These are phyloP conservation scores for Gymnorhina tibicen DNA, from an alignment of 2,113 vertebrate genomes.

Conservation along the genomic window DNA sequence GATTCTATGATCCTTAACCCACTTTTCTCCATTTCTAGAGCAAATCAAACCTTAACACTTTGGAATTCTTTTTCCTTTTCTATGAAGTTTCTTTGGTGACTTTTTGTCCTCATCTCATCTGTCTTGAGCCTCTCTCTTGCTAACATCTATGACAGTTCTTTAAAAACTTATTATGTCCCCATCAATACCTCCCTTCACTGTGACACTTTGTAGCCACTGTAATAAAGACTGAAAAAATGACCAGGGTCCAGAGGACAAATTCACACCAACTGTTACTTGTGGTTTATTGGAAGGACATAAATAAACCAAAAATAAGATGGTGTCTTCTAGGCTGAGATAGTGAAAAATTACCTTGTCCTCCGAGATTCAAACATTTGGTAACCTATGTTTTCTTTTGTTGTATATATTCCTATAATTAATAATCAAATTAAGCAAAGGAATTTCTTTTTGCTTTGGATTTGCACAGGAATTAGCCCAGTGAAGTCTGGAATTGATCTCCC, in stretches of 20 bases:
- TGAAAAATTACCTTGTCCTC: not conserved
- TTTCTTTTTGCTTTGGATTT: not conserved
- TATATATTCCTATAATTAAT: not conserved
- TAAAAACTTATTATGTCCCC: slow-evolving; percentile 14
- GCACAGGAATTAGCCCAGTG: not conserved
- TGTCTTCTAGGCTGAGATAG: not conserved
- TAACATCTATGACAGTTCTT: slow-evolving; percentile 10
- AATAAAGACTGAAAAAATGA: not conserved
- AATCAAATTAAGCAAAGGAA: not conserved
- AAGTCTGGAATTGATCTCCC: not conserved
- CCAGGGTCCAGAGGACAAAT: not conserved
- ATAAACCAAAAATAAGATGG: not conserved
- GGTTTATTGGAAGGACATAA: not conserved
- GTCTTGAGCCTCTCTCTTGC: not conserved
- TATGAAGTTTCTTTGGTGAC: not conserved
- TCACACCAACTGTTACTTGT: not conserved
- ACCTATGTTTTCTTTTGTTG: not conserved
- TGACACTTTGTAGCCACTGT: not conserved
- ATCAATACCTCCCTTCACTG: not conserved
- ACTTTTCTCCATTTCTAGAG: not conserved
- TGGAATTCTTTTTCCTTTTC: not conserved
- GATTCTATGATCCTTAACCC: not conserved
- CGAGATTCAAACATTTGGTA: not conserved
- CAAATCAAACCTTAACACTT: not conserved
- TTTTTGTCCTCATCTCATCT: slow-evolving; percentile 6